These are phyloP conservation scores for Gnathonemus echidnorhynchus DNA, from an alignment of 2,113 vertebrate genomes.

Conservation along the genomic window DNA sequence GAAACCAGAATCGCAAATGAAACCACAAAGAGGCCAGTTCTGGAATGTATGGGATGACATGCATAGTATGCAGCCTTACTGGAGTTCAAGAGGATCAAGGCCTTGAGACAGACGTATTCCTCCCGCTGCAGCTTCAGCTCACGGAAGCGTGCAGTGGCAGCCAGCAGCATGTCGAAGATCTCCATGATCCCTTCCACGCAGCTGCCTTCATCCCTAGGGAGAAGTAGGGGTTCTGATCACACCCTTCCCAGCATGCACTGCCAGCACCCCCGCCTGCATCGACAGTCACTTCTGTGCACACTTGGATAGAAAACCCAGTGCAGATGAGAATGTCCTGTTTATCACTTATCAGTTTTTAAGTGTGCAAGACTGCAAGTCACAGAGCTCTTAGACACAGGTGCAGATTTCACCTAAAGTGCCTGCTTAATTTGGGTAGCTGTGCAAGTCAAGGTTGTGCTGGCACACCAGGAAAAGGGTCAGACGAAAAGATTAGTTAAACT, in stretches of 20 bases:
- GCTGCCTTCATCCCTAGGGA: conserved; percentile 81
- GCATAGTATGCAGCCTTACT: conserved; percentile 66
- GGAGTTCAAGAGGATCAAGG: conserved; percentile 96
- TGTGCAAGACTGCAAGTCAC: neutral
- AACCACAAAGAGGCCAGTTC: neutral
- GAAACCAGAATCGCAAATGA: neutral
- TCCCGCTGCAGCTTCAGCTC: conserved; percentile 91
- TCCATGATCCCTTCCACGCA: conserved; percentile 97
- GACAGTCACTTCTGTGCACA: no score
- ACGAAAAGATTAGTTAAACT: conserved; percentile 1
- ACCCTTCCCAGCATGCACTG: neutral
- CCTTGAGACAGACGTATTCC: conserved; percentile 95
- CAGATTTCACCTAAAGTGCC: neutral
- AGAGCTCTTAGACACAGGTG: neutral
- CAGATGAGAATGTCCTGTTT: neutral
- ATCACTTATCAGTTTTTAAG: neutral
- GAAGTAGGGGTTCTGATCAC: neutral
- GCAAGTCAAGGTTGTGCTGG: neutral
- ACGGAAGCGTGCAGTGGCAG: conserved; percentile 83
- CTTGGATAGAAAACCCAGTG: neutral
- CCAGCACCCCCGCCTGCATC: neutral
- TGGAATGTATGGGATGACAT: neutral
- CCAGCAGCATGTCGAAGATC: conserved; percentile 96
- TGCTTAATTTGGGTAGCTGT: neutral
- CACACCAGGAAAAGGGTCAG: neutral